phyloP scores from a whole-genome alignment of 2,888 invertebrate genomes.

The Oxycera nigricornis region DNA sequence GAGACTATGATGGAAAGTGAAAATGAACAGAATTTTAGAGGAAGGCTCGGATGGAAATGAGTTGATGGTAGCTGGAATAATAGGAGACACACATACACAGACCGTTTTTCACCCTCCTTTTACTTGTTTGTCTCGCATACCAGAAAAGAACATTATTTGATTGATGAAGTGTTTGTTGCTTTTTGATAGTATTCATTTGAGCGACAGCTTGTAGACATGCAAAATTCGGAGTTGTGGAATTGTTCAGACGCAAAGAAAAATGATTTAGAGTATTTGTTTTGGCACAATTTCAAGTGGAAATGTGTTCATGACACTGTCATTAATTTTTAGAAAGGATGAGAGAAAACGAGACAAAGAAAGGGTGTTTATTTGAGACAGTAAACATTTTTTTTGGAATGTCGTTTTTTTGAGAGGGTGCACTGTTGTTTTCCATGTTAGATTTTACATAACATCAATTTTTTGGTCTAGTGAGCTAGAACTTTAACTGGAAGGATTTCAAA shows the following conservation, averaged over 20 bases:
- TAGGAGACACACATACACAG: neutral
- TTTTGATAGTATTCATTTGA: slow-evolving; percentile 15
- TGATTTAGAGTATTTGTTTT: slow-evolving; percentile 7
- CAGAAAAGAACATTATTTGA: slow-evolving; percentile 3
- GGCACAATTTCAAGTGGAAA: neutral
- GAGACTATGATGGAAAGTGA: no score
- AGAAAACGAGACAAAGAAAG: neutral
- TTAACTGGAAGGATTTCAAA: no score
- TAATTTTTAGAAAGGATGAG: neutral
- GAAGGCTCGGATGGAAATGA: no score
- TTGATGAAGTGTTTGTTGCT: slow-evolving; percentile 32
- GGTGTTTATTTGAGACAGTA: no score
- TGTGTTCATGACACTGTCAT: slow-evolving; percentile 1
- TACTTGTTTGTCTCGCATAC: neutral
- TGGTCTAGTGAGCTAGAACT: no score
- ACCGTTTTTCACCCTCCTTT: neutral
- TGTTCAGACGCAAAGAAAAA: neutral
- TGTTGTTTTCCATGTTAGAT: no score
- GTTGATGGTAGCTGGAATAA: neutral
- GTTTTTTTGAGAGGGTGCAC: no score
- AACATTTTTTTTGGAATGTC: no score
- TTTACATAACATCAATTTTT: no score
- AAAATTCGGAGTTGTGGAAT: neutral
- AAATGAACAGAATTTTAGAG: no score
- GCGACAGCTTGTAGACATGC: slow-evolving; percentile 14